phyloP scores from a whole-genome alignment of 2,797 vertebrate species.

The Mallotus villosus region DNA sequence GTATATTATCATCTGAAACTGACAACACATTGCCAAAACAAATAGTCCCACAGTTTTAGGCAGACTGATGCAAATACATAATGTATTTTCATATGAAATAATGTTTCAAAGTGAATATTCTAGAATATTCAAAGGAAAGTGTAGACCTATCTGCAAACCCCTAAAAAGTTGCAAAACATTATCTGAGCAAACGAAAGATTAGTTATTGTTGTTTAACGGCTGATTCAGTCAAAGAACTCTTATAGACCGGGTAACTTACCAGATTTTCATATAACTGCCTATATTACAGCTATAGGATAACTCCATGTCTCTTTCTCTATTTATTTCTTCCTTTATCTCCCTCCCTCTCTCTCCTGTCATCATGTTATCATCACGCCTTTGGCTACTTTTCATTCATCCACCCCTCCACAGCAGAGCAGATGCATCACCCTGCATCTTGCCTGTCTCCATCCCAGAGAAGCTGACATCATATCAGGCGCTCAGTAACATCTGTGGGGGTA shows the following conservation, averaged over 20 bases:
- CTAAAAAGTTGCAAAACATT: not conserved
- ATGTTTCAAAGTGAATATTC: not conserved
- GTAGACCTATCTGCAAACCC: not conserved
- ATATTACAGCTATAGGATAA: not conserved
- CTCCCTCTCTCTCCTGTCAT: constrained; percentile 15
- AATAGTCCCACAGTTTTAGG: too few species aligned
- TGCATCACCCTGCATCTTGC: constrained; percentile 66
- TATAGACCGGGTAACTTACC: not conserved
- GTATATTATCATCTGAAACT: not conserved
- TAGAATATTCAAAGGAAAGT: not conserved
- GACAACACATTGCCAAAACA: too few species aligned
- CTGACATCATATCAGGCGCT: constrained; percentile 79
- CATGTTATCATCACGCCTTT: constrained; percentile 15
- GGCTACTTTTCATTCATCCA: constrained; percentile 36
- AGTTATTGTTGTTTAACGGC: too few species aligned
- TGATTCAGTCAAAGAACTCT: not conserved
- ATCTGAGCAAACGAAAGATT: too few species aligned
- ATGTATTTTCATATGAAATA: not conserved
- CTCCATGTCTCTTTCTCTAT: not conserved
- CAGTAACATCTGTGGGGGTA: constrained; percentile 82
- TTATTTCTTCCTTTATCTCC: not conserved
- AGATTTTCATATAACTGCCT: too few species aligned
- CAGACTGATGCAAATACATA: not conserved
- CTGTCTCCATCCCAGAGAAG: constrained; percentile 53
- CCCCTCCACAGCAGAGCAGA: constrained; percentile 50